Percentiles rank a stretch among this genome's conserved stretches.
Evolutionary conservation across 2,113 vertebrate species (phyloP).

Genomic region (Balaeniceps rex): DNA sequence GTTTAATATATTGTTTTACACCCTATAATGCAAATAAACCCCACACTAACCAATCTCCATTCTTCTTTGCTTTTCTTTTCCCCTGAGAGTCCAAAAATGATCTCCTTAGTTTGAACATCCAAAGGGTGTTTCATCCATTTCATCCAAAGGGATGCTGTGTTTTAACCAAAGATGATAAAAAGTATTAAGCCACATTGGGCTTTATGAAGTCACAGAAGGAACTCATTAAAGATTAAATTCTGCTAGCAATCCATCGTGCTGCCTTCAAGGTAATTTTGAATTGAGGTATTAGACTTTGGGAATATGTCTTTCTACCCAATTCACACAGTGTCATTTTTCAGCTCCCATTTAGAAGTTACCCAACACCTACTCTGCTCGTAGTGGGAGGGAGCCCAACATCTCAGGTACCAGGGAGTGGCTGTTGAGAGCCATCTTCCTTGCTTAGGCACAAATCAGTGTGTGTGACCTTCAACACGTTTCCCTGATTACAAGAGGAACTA

Average conservation of each 20-base stretch:
- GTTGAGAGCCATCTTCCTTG: neutral
- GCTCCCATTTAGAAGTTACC: neutral
- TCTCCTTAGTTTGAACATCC: neutral
- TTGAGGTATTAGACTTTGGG: neutral
- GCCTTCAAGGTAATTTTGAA: neutral
- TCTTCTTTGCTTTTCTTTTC: neutral
- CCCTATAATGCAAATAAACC: neutral
- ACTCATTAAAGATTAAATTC: conserved; percentile 18
- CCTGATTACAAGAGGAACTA: neutral
- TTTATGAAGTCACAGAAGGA: neutral
- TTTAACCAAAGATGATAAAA: neutral
- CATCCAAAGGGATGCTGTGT: neutral
- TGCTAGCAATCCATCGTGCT: neutral
- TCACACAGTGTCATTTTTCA: neutral
- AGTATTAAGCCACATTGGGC: neutral
- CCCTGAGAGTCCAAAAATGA: neutral
- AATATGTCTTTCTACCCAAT: neutral
- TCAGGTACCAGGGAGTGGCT: neutral
- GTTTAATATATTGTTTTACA: neutral
- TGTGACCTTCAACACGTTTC: neutral
- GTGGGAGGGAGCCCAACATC: neutral
- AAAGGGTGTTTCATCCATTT: no score
- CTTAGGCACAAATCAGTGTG: accelerated
- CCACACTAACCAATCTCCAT: neutral
- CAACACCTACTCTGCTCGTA: neutral